Conservation (phyloP, 2,113 vertebrate species). For the Nettapus auritus region DNA sequence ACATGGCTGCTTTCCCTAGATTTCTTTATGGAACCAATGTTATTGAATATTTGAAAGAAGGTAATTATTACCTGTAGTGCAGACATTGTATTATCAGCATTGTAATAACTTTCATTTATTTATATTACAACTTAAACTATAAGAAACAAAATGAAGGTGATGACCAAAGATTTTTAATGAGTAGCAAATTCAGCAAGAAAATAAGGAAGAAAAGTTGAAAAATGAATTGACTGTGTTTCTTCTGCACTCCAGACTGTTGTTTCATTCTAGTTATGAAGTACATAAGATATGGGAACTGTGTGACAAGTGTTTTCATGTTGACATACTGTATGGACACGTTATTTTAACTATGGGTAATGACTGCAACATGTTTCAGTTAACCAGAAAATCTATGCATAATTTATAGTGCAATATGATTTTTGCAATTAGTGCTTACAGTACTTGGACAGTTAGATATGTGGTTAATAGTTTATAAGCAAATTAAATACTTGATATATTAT, state of each 20-base stretch:
- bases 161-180: background rate
- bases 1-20: background rate
- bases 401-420: conserved; percentile 39
- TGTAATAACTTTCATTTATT: background rate
- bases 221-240: background rate
- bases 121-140: background rate
- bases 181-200: background rate
- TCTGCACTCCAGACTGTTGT: background rate
- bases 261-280: background rate
- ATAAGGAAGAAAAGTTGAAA: background rate
- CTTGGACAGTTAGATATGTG: conserved; percentile 47
- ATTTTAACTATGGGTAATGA: conserved; percentile 6
- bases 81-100: background rate
- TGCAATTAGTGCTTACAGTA: background rate
- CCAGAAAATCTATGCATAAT: conserved; percentile 23
- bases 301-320: background rate
- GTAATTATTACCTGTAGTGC: background rate
- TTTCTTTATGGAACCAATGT: background rate
- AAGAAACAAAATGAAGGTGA: background rate
- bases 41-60: background rate
- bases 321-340: background rate
- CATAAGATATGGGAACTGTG: background rate
- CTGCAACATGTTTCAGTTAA: conserved; percentile 8
- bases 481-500: conserved; percentile 37
- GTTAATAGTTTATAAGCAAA: conserved; percentile 47